A percentile compares a stretch with the other conserved stretches of the same genome.
phyloP scores from a whole-genome alignment of 2,888 invertebrate species.

The Dryomyza anilis region DNA sequence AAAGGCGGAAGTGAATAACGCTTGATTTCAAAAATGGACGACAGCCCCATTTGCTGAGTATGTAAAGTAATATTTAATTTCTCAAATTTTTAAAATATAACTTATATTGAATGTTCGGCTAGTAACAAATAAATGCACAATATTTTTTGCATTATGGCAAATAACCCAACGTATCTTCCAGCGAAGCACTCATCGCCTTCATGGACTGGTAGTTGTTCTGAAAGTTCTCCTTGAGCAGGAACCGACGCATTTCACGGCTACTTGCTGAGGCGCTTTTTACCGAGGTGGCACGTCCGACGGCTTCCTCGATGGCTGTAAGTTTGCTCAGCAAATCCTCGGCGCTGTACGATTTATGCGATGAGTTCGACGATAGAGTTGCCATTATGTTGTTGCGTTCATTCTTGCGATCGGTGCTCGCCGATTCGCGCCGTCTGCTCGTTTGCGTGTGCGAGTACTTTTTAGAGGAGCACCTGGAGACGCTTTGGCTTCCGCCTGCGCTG shows the following conservation, averaged over 20 bases:
- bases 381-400: conserved; percentile 37
- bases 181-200: conserved; percentile 59
- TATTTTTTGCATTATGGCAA: conserved; percentile 62
- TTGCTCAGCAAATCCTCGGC: conserved; percentile 56
- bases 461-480: conserved; percentile 44
- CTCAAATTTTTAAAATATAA: too few relatives aligned
- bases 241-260: conserved; percentile 31
- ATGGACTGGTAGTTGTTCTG: conserved; percentile 57
- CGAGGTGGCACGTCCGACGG: conserved; percentile 40
- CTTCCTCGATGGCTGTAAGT: conserved; percentile 53
- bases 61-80: too few relatives aligned
- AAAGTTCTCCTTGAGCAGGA: conserved; percentile 32
- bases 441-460: conserved; percentile 38
- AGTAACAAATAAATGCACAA: too few relatives aligned
- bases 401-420: conserved; percentile 48
- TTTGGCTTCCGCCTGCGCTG: conserved; percentile 37
- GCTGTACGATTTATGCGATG: conserved; percentile 52
- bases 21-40: neutral
- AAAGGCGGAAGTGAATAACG: too few relatives aligned
- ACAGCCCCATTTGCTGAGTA: neutral
- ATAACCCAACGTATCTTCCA: conserved; percentile 63
- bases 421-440: conserved; percentile 44
- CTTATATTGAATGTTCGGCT: neutral
- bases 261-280: conserved; percentile 42
- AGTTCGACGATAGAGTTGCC: conserved; percentile 37